These are phyloP conservation scores for Callorhinus ursinus DNA, from an alignment of 2,113 vertebrate species.

Conservation along the genomic window DNA sequence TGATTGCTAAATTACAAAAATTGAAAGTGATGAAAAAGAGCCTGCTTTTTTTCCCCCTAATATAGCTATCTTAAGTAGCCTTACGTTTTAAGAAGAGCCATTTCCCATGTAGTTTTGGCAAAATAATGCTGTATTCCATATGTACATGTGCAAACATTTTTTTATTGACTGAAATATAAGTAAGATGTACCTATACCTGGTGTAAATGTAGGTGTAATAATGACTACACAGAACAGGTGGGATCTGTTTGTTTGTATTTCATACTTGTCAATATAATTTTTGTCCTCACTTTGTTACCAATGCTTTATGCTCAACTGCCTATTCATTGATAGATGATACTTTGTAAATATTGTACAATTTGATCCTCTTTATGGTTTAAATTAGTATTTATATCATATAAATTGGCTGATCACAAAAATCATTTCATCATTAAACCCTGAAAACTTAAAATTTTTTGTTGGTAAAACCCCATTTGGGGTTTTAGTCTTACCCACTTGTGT, in stretches of 20 bases:
- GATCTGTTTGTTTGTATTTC: slow-evolving; percentile 44
- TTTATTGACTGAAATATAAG: slow-evolving; percentile 54
- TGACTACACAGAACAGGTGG: slow-evolving; percentile 7
- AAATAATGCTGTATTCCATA: slow-evolving; percentile 39
- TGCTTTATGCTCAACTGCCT: slow-evolving; percentile 65
- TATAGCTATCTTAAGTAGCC: not conserved
- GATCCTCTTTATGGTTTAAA: slow-evolving; percentile 73
- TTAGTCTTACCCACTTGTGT: slow-evolving; percentile 23
- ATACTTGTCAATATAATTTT: slow-evolving; percentile 64
- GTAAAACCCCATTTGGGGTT: not conserved
- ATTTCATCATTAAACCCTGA: slow-evolving; percentile 58
- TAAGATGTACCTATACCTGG: slow-evolving; percentile 41
- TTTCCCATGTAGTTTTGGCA: slow-evolving; percentile 27
- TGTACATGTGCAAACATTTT: slow-evolving; percentile 53
- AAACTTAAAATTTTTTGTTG: slow-evolving; percentile 56
- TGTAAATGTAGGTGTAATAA: not conserved
- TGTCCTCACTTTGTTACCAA: slow-evolving; percentile 63
- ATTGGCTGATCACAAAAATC: slow-evolving; percentile 61
- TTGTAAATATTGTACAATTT: slow-evolving; percentile 79
- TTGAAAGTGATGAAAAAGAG: slow-evolving; percentile 2
- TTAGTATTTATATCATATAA: slow-evolving; percentile 72
- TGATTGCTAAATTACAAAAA: slow-evolving; percentile 11
- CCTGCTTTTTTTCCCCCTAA: not conserved
- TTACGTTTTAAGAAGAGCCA: slow-evolving; percentile 31
- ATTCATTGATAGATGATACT: slow-evolving; percentile 58